Conservation (phyloP, 2,113 vertebrate genomes). For the Malurus alboscapulatus region DNA sequence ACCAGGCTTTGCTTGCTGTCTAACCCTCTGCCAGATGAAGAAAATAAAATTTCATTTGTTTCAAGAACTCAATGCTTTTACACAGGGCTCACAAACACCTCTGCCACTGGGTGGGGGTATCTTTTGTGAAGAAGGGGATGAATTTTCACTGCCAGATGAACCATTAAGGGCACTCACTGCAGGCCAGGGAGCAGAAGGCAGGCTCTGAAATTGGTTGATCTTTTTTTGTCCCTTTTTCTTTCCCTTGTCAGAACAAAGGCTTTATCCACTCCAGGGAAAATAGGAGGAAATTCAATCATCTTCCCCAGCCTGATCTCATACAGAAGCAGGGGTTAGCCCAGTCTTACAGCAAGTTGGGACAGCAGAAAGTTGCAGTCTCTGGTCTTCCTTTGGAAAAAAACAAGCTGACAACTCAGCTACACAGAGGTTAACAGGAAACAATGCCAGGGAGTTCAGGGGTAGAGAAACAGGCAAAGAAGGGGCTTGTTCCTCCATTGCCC, state of each 20-base stretch:
- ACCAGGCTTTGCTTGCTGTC: not conserved
- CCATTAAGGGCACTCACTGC: not conserved
- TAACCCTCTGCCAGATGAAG: not conserved
- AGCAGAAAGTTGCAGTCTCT: not conserved
- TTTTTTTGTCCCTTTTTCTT: not conserved
- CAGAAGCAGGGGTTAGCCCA: not conserved
- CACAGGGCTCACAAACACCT: not conserved
- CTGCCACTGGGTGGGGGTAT: not conserved
- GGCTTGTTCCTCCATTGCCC: not conserved
- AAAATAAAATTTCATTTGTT: not conserved
- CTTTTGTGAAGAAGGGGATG: not conserved
- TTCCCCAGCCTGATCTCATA: not conserved
- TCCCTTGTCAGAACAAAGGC: not conserved
- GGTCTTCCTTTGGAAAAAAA: not conserved
- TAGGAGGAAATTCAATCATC: not conserved
- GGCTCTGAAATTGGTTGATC: not conserved
- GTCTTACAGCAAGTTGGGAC: not conserved
- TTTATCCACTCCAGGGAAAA: not conserved
- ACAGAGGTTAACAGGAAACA: not conserved
- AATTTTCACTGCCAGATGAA: not conserved
- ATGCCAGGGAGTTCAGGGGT: not conserved
- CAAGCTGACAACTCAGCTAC: not conserved
- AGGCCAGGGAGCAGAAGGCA: not conserved
- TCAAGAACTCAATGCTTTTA: accelerated
- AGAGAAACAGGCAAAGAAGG: not conserved